Evolutionary conservation across 2,797 vertebrate genomes (phyloP), one percentile per base, ranked within the genome.

Genomic region (Phyllotis vaccarum): DNA sequence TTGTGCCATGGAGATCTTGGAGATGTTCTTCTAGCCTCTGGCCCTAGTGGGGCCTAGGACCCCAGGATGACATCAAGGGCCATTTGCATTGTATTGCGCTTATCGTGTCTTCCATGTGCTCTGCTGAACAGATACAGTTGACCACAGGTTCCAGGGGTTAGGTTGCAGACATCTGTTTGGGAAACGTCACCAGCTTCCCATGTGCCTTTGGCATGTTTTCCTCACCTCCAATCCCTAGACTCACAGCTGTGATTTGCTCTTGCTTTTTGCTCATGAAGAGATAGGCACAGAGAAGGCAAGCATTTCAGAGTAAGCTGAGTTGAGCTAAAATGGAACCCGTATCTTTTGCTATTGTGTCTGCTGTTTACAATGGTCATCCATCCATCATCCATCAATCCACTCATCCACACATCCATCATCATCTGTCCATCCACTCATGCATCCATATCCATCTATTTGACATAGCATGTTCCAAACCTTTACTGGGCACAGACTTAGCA

Each of bases 271-370:
- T 83, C 58, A 56, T 19, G 10, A 81, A 52, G 54, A 80, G 29
- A 52, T 52, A 7, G 46, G 2, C 34, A 79, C 29, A 91, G 74
- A 64, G 14, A 24, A 79, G 72, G 89, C 75, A 58, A 52, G 3
- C 0, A 0, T 21, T 31, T 37, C 76, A 80, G 27, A 88, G 22
- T 3, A 75, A 21, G 54, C 86, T 16, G 75, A 78, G 3, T 83
- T 92, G 78, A 72, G 2, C 86, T 93, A 60, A 95, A n/a, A 75
- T 76, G 68, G 64, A 78, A 29, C 21, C 29, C 72, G 27, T 31
- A 34, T 76, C 86, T 96, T 89, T 34, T n/a, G 81, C 17, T 60
- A 1, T 37, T 52, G 49, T n/a, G 54, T 0, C 0, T 58, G 62
- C 16, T 82, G 37, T 94, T 75, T 49, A 52, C 46, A 22, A 13